Evolutionary conservation across 2,888 invertebrate genomes (phyloP).

Genomic region (Danaus chrysippus): DNA sequence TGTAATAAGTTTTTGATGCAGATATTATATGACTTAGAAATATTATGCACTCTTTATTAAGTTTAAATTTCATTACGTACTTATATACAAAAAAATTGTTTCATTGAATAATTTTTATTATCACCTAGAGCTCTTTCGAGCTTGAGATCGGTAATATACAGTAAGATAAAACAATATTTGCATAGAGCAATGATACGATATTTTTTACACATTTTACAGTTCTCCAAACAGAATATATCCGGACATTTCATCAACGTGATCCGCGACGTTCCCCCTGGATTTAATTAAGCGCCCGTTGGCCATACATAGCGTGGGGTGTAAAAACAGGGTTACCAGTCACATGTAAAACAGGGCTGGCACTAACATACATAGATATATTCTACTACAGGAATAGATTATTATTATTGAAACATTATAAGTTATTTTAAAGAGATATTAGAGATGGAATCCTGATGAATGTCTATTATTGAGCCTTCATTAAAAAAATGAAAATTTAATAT

Average conservation of each 20-base stretch:
- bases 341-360: constrained; percentile 25
- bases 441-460: too few relatives aligned
- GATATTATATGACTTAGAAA: constrained; percentile 10
- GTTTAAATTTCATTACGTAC: too few relatives aligned
- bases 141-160: too few relatives aligned
- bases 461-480: too few relatives aligned
- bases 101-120: too few relatives aligned
- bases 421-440: too few relatives aligned
- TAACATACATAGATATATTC: neutral
- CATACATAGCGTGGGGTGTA: constrained; percentile 39
- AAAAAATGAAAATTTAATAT: too few relatives aligned
- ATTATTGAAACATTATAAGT: too few relatives aligned
- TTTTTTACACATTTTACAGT: constrained; percentile 8
- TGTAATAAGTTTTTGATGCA: neutral
- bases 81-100: too few relatives aligned
- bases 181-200: constrained; percentile 15
- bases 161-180: constrained; percentile 5
- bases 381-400: too few relatives aligned
- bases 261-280: constrained; percentile 38
- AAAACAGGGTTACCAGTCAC: constrained; percentile 10
- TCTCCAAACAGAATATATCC: constrained; percentile 28
- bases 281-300: constrained; percentile 47
- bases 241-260: constrained; percentile 36
- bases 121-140: too few relatives aligned
- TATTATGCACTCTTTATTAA: too few relatives aligned